These are phyloP conservation scores for Amblyjoppa proteus DNA, from an alignment of 2,888 invertebrate genomes.

Conservation along the genomic window DNA sequence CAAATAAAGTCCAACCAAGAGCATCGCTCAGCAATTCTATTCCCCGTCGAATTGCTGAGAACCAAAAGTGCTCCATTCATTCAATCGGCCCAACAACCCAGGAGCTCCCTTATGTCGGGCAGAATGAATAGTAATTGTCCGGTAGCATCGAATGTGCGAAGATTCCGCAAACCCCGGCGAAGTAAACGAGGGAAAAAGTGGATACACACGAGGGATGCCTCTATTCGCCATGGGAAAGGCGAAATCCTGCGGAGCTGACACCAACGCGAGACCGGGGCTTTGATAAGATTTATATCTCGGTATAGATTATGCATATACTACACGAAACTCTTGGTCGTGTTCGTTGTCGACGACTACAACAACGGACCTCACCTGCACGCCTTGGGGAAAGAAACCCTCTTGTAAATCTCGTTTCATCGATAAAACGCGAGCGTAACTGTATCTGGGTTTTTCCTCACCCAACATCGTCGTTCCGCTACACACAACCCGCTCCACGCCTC, in stretches of 20 bases:
- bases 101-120: not conserved
- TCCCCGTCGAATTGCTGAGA: too few species aligned
- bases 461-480: not conserved
- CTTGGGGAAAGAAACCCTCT: slow-evolving; percentile 22
- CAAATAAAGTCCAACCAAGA: too few species aligned
- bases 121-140: slow-evolving; percentile 52
- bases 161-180: not conserved
- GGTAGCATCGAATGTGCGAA: slow-evolving; percentile 49
- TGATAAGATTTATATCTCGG: slow-evolving; percentile 66
- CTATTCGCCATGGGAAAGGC: not conserved
- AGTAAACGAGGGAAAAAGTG: slow-evolving; percentile 32
- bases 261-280: slow-evolving; percentile 53
- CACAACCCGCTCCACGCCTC: slow-evolving; percentile 61
- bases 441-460: slow-evolving; percentile 12
- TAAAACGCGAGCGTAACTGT: slow-evolving; percentile 20
- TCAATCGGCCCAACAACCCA: too few species aligned
- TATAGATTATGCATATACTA: slow-evolving; percentile 66
- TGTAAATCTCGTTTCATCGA: slow-evolving; percentile 50
- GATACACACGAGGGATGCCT: not conserved
- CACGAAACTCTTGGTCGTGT: slow-evolving; percentile 61
- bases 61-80: too few species aligned
- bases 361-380: slow-evolving; percentile 46
- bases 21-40: too few species aligned
- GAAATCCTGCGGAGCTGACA: slow-evolving; percentile 16
- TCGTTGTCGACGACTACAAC: slow-evolving; percentile 5